Base-by-base conservation (phyloP, 2,888 invertebrate genomes). In the Heliconius hortense region DNA sequence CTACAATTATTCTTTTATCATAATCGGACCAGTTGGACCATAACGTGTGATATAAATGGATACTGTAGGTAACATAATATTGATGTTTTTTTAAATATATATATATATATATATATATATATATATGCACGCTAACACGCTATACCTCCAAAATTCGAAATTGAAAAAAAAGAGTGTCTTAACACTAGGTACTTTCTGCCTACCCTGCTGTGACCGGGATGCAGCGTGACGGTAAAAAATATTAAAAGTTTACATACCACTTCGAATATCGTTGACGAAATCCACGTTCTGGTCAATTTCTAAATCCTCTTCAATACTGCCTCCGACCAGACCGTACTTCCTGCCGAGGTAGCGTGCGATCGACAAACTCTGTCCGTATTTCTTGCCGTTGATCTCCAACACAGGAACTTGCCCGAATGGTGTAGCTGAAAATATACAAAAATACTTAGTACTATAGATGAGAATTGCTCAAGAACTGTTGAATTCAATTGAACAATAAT, bases 351-450 rank as follows among this genome's bases (percentile, higher is more conserved):
- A 96, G 43, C 96, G 94, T 53, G 90, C 84, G 77, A 96, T 95
- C 4, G 96, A 95, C 3, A 89, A 70, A 48, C 95, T 95, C 85
- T 96, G 96, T 28, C 94, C 92, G 77, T 95, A 89, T 78, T 90
- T 85, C 83, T 95, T 95, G 3, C 96, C 96, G 76, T 96, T 95
- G 4, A 96, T 89, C 86, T 95, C 95, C 69, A 96, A 81, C 0
- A 96, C 86, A 0, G 96, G 96, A 77, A 95, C 85, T 85, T 95
- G 95, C 0, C 96, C 96, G 84, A 95, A 96, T 0, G 95, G 95
- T 82, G 92, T 95, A 21, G 86, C 92, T 95, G 85, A 83, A 71
- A 79, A 64, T 43, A 43, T 43, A 4, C 11, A 43, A n/a, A n/a
- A n/a, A n/a, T n/a, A n/a, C n/a, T n/a, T n/a, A n/a, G n/a, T n/a